A percentile compares a stretch with the other conserved stretches of the same genome.
Evolutionary conservation across 1,140 invertebrate genomes (phyloP).

Genomic region (Orchestia grillus): DNA sequence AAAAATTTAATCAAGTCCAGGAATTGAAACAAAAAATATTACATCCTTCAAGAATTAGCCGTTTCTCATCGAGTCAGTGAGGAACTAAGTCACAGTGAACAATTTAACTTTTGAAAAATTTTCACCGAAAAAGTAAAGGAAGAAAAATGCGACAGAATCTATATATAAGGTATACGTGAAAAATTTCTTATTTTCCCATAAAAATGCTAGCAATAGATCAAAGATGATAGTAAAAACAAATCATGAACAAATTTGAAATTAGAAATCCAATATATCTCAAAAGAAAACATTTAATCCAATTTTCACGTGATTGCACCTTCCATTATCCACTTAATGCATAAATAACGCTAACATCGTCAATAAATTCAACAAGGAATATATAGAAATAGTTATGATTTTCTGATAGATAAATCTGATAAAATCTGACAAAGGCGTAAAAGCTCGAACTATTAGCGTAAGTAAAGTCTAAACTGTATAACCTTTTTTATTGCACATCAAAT

Average conservation of each 20-base stretch:
- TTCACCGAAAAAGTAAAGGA: not conserved
- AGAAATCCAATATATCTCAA: not conserved
- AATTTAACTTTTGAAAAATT: not conserved
- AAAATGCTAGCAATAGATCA: not conserved
- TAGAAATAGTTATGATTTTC: not conserved
- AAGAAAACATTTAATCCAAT: not conserved
- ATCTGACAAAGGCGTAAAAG: not conserved
- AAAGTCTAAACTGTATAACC: not conserved
- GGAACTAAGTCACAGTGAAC: not conserved
- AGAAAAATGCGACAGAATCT: not conserved
- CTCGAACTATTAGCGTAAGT: not conserved
- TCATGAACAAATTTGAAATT: not conserved
- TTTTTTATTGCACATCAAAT: slow-evolving; percentile 10
- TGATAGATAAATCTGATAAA: not conserved
- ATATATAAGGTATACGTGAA: not conserved
- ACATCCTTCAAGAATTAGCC: not conserved
- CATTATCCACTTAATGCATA: not conserved
- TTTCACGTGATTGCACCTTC: not conserved
- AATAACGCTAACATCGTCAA: not conserved
- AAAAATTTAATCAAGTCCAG: not conserved
- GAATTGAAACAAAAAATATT: not conserved
- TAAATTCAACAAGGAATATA: not conserved
- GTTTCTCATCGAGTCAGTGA: no score
- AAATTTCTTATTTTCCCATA: not conserved
- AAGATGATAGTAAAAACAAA: not conserved